These are phyloP conservation scores for Baryphthengus martii DNA, from an alignment of 2,113 vertebrate genomes.

Conservation along the genomic window DNA sequence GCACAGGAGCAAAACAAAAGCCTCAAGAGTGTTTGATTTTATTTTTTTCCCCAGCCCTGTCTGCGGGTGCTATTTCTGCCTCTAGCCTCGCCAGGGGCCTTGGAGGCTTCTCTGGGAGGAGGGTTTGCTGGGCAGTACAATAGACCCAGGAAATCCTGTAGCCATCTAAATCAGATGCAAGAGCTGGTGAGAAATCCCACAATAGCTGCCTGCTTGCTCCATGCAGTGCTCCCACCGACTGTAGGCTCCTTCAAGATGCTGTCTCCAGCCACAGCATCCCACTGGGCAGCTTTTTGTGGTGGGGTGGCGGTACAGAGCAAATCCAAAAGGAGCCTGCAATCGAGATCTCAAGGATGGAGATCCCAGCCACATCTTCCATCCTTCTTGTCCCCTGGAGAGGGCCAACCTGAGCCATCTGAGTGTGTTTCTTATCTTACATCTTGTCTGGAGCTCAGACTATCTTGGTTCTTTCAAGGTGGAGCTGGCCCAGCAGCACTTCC, in stretches of 20 bases:
- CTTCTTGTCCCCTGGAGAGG: background rate
- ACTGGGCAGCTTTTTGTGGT: background rate
- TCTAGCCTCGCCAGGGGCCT: background rate
- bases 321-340: background rate
- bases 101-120: background rate
- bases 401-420: background rate
- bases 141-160: background rate
- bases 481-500: background rate
- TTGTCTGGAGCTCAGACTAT: background rate
- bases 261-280: background rate
- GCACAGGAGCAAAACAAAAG: background rate
- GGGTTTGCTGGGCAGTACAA: background rate
- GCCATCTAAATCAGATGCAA: background rate
- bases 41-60: background rate
- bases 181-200: background rate
- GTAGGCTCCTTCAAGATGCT: background rate
- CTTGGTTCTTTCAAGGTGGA: background rate
- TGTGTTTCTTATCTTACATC: background rate
- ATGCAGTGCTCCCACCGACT: fast-evolving
- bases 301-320: background rate
- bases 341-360: background rate
- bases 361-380: background rate
- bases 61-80: background rate
- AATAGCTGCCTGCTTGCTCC: background rate
- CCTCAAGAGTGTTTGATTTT: fast-evolving